These are phyloP conservation scores for Bradysia coprophila DNA, from an alignment of 1,140 invertebrate species.

Conservation along the genomic window DNA sequence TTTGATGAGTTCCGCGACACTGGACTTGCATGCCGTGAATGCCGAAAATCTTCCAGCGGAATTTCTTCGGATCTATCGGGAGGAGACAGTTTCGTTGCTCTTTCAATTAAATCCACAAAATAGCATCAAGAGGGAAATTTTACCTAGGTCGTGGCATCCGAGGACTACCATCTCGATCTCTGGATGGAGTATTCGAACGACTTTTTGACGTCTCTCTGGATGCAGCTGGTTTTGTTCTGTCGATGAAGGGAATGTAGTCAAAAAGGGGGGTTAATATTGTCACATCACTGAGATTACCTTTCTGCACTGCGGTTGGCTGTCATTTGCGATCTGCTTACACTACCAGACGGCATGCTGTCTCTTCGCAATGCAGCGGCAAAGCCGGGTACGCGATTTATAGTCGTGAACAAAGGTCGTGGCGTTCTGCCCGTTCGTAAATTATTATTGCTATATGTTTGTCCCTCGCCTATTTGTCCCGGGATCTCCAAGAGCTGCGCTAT, in stretches of 20 bases:
- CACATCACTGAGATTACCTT: too few relatives aligned
- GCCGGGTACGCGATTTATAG: conserved; percentile 40
- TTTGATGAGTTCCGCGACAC: conserved; percentile 12
- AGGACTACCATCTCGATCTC: conserved; percentile 49
- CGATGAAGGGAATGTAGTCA: too few relatives aligned
- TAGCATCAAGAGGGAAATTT: too few relatives aligned
- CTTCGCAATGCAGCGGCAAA: conserved; percentile 43
- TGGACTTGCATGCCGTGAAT: conserved; percentile 18
- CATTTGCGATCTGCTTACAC: conserved; percentile 19
- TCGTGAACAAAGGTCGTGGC: conserved; percentile 35
- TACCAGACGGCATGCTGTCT: conserved; percentile 23
- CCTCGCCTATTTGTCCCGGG: conserved; percentile 36
- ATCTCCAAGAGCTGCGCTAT: conserved; percentile 85
- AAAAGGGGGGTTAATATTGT: too few relatives aligned
- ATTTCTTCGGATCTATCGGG: conserved; percentile 54
- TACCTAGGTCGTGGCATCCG: conserved; percentile 39
- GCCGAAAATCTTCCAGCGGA: conserved; percentile 56
- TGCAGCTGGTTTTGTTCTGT: neutral
- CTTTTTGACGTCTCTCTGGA: conserved; percentile 13
- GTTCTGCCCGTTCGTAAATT: conserved; percentile 14
- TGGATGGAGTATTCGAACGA: conserved; percentile 22
- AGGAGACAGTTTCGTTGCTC: neutral
- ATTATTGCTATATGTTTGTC: conserved; percentile 12
- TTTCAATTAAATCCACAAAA: too few relatives aligned
- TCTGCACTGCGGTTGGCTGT: too few relatives aligned